Conservation (phyloP, 2,888 invertebrate species). For the Neoitamus cyanurus region DNA sequence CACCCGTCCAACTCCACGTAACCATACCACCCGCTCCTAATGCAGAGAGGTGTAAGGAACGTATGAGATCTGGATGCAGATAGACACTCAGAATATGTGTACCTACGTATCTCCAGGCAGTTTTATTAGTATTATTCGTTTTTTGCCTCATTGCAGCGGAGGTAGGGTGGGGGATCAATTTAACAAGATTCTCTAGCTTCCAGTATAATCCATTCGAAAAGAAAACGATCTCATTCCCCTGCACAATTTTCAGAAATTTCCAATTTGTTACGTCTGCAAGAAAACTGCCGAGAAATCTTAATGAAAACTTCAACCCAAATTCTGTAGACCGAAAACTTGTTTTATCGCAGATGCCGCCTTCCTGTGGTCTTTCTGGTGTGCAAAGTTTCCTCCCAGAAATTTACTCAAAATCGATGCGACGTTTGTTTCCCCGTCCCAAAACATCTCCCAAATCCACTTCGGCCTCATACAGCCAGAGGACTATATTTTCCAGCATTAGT, state of each 20-base stretch:
- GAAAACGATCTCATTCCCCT: neutral
- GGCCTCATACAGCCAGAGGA: neutral
- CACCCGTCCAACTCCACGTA: neutral
- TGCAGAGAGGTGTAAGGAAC: neutral
- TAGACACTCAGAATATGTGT: neutral
- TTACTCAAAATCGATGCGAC: neutral
- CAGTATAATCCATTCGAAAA: neutral
- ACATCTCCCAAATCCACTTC: neutral
- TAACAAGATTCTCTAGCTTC: neutral
- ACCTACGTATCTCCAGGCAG: neutral
- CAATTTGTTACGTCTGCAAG: neutral
- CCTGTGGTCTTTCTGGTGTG: neutral
- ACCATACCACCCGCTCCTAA: neutral
- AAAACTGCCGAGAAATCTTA: neutral
- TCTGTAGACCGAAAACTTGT: conserved; percentile 1
- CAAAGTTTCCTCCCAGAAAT: neutral
- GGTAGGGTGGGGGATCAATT: neutral
- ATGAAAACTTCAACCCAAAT: neutral
- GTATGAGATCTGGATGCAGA: neutral
- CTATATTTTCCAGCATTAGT: neutral
- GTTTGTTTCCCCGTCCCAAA: neutral
- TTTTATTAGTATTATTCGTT: neutral
- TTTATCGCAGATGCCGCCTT: neutral
- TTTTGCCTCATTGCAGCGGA: neutral
- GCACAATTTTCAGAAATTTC: neutral